Base-by-base conservation (phyloP, 1,140 invertebrate species). In the Papilio xuthus region DNA sequence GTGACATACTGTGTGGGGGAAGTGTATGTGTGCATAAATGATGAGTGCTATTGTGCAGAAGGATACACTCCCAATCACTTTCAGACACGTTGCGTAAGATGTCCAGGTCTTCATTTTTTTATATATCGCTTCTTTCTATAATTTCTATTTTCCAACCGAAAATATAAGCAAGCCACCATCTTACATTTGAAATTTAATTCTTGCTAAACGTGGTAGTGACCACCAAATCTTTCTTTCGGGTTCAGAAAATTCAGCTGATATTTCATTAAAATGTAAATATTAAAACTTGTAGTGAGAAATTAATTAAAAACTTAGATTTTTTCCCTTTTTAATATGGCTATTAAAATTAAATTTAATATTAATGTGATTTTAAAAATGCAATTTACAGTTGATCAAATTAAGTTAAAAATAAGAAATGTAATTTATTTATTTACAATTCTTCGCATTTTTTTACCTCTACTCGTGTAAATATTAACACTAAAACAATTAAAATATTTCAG, bases 61-160 rank as follows among this genome's bases (percentile, higher is more conserved):
- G 91, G 91, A 2, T 93, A 81, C 72, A 81, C 90, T 20, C 87
- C 86, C 10, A 90, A 91, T 79, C 86, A 86, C 41, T 87, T 88
- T 8, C 88, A 90, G 23, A 88, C 81, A 37, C 83, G 79, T 60
- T 93, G 92, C 53, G 71, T 90, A 12, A 86, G 81, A 86, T 93
- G 92, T 84, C 92, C 92, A 86, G 90, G 92, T 93, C 87, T 69
- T 37, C 71, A 74, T 37, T 75, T 1, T 47, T 69, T 47, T 47
- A 28, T 72, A 20, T 53, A 60, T 32, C 26, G 6, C 13, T 75
- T 60, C 8, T 37, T 42, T 42, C 28, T 69, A 42, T 23, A n/a
- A 18, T 53, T 6, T 53, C 7, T 20, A 8, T 8, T 53, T 53
- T 53, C 7, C n/a, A 12, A 12, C 42, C 42, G 12, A 13, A 20